These are phyloP conservation scores for Netelia melanura DNA, from an alignment of 2,888 invertebrate genomes.

Conservation along the genomic window DNA sequence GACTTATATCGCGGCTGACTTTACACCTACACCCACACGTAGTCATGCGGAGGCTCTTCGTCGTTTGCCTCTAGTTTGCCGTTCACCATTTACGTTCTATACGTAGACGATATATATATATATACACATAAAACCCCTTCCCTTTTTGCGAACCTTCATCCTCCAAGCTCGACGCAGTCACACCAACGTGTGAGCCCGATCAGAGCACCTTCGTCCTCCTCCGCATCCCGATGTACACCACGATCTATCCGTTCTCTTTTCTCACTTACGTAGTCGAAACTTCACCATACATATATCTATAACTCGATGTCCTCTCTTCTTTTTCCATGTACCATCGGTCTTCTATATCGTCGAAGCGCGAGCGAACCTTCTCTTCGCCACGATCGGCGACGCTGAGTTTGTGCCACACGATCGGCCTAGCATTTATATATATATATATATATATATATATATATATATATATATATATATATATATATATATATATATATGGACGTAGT, in stretches of 20 bases:
- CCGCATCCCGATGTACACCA: neutral
- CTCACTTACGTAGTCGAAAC: slow-evolving; percentile 18
- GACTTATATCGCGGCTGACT: slow-evolving; percentile 77
- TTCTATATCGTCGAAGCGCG: slow-evolving; percentile 4
- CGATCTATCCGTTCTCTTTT: slow-evolving; percentile 24
- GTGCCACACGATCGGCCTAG: slow-evolving; percentile 40
- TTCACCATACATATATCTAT: neutral
- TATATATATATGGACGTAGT: slow-evolving; percentile 13
- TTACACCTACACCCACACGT: slow-evolving; percentile 78
- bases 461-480: too few relatives aligned
- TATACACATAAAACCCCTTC: neutral
- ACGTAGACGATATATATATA: neutral
- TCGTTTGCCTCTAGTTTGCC: slow-evolving; percentile 49
- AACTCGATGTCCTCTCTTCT: neutral
- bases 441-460: neutral
- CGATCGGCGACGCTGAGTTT: slow-evolving; percentile 18
- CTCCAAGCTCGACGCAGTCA: neutral
- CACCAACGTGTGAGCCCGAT: slow-evolving; percentile 22
- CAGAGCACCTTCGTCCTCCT: slow-evolving; percentile 39
- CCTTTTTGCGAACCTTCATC: slow-evolving; percentile 10
- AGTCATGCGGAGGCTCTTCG: slow-evolving; percentile 21
- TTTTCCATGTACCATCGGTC: slow-evolving; percentile 7
- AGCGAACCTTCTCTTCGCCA: slow-evolving; percentile 37
- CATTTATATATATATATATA: neutral
- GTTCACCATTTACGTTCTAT: slow-evolving; percentile 60